These are phyloP conservation scores for Myripristis murdjan DNA, from an alignment of 2,797 vertebrate species.

Conservation along the genomic window DNA sequence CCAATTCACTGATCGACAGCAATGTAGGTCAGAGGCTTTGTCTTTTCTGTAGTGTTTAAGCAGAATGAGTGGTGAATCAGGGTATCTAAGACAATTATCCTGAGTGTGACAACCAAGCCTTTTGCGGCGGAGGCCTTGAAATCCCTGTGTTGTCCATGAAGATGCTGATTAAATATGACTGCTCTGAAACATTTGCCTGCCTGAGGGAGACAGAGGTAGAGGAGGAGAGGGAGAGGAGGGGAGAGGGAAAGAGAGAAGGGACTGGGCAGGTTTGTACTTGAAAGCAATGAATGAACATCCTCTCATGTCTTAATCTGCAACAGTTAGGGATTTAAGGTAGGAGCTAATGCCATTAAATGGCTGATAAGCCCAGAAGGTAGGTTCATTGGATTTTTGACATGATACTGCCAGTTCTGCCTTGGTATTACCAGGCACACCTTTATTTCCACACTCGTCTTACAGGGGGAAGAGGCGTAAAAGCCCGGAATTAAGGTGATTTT, in stretches of 20 bases:
- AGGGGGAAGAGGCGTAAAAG: conserved; percentile 16
- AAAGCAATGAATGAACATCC: conserved; percentile 70
- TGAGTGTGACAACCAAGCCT: conserved; percentile 70
- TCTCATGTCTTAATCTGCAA: conserved; percentile 80
- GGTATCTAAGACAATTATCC: conserved; percentile 76
- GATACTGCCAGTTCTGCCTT: conserved; percentile 8
- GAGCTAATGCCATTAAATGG: conserved; percentile 57
- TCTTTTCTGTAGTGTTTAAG: conserved; percentile 61
- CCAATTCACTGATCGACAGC: conserved; percentile 69
- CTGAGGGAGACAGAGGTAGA: conserved; percentile 38
- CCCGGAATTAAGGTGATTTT: conserved; percentile 28
- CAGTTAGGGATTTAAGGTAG: conserved; percentile 74
- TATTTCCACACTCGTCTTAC: conserved; percentile 17
- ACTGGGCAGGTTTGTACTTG: conserved; percentile 78
- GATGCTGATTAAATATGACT: conserved; percentile 86
- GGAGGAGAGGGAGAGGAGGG: conserved; percentile 12
- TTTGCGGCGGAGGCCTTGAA: conserved; percentile 54
- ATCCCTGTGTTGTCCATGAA: conserved; percentile 74
- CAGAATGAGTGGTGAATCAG: conserved; percentile 59
- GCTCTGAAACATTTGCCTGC: conserved; percentile 68
- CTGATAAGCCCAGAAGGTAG: conserved; percentile 54
- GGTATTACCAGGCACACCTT: conserved; percentile 27
- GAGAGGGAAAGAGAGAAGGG: conserved; percentile 28
- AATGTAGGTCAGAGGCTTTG: conserved; percentile 57
- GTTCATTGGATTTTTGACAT: conserved; percentile 39